A percentile compares a stretch with the other conserved stretches of the same genome.
Evolutionary conservation across 2,113 vertebrate species (phyloP).

Genomic region (Mustelus asterias): DNA sequence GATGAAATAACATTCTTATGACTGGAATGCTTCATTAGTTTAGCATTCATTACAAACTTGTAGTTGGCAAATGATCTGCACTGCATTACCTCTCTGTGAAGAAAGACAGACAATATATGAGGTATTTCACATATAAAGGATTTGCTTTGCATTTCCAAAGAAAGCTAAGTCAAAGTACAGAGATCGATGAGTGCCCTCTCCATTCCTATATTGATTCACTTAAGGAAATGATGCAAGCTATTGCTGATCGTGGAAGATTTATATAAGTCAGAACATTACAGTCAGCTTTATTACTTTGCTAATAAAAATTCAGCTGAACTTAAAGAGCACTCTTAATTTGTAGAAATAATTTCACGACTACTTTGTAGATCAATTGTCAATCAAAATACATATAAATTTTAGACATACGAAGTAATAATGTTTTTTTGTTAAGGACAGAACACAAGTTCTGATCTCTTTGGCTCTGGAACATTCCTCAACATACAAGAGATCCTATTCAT

Average conservation of each 20-base stretch:
- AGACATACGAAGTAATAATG: background rate
- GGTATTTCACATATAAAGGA: background rate
- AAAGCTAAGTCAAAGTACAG: conserved; percentile 13
- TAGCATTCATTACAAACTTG: background rate
- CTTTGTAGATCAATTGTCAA: background rate
- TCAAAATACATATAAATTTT: background rate
- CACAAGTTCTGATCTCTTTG: background rate
- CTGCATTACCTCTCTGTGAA: background rate
- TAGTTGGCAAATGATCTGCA: background rate
- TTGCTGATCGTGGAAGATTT: conserved; percentile 11
- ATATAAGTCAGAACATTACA: background rate
- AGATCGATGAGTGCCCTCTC: background rate
- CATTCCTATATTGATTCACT: conserved; percentile 17
- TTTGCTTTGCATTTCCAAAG: background rate
- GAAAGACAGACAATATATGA: background rate
- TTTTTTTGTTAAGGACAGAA: background rate
- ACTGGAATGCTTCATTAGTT: background rate
- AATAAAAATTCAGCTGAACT: background rate
- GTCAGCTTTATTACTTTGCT: background rate
- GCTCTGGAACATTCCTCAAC: background rate
- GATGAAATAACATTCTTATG: background rate
- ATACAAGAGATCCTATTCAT: background rate
- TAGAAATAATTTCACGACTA: conserved; percentile 5
- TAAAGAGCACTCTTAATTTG: background rate
- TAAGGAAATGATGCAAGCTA: background rate